phyloP scores from a whole-genome alignment of 2,113 vertebrate genomes.

The Cavia aperea region DNA sequence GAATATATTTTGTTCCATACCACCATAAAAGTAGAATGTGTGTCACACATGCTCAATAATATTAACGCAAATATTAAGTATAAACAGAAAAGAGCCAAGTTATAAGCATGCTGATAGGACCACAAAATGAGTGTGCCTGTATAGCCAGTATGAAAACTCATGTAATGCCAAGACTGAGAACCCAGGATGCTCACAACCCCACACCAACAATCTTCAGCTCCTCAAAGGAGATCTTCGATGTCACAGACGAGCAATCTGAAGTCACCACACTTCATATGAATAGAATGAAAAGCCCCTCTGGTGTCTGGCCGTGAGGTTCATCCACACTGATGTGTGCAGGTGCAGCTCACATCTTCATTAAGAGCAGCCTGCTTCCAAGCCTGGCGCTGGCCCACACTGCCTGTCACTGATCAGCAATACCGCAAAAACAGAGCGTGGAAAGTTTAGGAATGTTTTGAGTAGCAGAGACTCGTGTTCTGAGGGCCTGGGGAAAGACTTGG shows the following conservation, averaged over 20 bases:
- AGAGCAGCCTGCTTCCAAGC: not conserved
- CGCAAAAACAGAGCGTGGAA: not conserved
- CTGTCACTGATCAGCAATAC: not conserved
- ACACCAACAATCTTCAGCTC: not conserved
- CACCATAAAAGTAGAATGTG: not conserved
- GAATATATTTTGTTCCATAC: not conserved
- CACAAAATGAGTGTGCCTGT: not conserved
- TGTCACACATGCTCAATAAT: not conserved
- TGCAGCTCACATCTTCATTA: not conserved
- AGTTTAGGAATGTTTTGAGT: not conserved
- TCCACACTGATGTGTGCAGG: not conserved
- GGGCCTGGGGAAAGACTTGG: not conserved
- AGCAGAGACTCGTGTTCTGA: slow-evolving; percentile 3
- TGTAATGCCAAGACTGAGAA: not conserved
- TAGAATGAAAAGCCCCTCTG: not conserved
- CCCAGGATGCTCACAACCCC: not conserved
- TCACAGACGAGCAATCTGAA: not conserved
- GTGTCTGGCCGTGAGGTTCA: not conserved
- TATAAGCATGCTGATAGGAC: not conserved
- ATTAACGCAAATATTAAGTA: slow-evolving; percentile 35
- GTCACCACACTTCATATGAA: not conserved
- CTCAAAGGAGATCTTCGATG: not conserved
- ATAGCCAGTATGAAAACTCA: not conserved
- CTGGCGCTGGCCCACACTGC: not conserved
- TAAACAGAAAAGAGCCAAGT: slow-evolving; percentile 1